Conservation (phyloP, 2,888 invertebrate genomes). For the Norana najaformis region DNA sequence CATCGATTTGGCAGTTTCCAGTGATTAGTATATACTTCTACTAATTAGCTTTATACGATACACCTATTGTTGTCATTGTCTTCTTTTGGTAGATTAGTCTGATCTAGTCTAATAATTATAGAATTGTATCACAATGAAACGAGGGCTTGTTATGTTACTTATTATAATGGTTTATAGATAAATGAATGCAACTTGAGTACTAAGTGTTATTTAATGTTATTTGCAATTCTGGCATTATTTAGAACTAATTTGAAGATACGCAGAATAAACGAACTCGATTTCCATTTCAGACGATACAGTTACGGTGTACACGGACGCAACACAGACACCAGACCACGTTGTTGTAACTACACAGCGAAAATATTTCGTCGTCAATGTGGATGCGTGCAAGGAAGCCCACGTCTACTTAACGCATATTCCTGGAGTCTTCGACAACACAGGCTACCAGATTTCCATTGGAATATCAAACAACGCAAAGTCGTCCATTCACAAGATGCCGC, state of each 20-base stretch:
- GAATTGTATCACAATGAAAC: neutral
- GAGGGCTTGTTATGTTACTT: neutral
- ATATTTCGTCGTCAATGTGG: constrained; percentile 25
- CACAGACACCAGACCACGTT: constrained; percentile 13
- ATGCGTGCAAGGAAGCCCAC: constrained; percentile 33
- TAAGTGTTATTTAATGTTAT: neutral
- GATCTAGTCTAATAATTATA: neutral
- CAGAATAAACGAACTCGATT: neutral
- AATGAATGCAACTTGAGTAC: neutral
- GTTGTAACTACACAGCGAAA: constrained; percentile 29
- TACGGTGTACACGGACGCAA: neutral
- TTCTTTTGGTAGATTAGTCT: too few species aligned
- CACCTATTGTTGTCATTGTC: too few species aligned
- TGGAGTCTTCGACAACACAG: neutral
- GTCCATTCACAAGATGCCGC: constrained; percentile 1
- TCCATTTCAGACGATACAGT: constrained; percentile 9
- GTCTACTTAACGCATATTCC: constrained; percentile 26
- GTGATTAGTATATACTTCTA: too few species aligned
- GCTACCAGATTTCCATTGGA: constrained; percentile 31
- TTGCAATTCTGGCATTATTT: neutral
- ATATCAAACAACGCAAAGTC: constrained; percentile 6
- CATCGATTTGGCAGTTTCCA: too few species aligned
- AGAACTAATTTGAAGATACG: neutral
- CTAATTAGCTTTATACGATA: too few species aligned
- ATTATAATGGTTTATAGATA: neutral